Percentiles rank a stretch among this genome's conserved stretches.
Conservation (phyloP, 2,113 vertebrate genomes). For the Cettia cetti region DNA sequence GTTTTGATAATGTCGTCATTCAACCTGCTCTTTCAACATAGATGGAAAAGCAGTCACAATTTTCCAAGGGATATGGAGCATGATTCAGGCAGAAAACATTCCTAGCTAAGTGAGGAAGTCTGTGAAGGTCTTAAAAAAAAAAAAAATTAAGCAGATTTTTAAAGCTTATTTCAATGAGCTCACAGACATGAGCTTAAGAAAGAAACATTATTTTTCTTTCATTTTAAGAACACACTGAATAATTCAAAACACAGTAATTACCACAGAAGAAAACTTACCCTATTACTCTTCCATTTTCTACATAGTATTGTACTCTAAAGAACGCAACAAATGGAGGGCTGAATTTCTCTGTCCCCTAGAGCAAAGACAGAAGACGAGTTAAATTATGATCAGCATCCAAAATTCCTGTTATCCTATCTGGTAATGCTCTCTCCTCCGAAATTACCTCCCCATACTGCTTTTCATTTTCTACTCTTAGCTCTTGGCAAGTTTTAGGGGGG, state of each 20-base stretch:
- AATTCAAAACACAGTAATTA: not conserved
- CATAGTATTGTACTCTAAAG: constrained; percentile 87
- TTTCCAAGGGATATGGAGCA: not conserved
- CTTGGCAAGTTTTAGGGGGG: not conserved
- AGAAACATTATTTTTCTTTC: not conserved
- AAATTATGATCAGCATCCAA: not conserved
- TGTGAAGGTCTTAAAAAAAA: not conserved
- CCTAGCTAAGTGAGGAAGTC: not conserved
- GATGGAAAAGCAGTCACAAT: not conserved
- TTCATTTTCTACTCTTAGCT: not conserved
- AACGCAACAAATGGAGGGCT: constrained; percentile 78
- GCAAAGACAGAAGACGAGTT: not conserved
- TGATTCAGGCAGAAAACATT: not conserved
- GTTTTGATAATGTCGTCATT: not conserved
- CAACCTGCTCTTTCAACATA: not conserved
- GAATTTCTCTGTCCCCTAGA: constrained; percentile 75
- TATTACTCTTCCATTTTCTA: constrained; percentile 86
- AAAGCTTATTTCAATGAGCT: not conserved
- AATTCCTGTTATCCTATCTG: not conserved
- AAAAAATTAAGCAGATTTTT: not conserved
- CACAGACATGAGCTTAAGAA: not conserved
- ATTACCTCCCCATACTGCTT: not conserved
- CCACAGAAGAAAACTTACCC: constrained; percentile 66
- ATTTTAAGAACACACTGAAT: not conserved
- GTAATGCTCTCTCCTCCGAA: not conserved